Evolutionary conservation across 2,888 invertebrate species (phyloP).

Genomic region (Trissoscelio sp.): DNA sequence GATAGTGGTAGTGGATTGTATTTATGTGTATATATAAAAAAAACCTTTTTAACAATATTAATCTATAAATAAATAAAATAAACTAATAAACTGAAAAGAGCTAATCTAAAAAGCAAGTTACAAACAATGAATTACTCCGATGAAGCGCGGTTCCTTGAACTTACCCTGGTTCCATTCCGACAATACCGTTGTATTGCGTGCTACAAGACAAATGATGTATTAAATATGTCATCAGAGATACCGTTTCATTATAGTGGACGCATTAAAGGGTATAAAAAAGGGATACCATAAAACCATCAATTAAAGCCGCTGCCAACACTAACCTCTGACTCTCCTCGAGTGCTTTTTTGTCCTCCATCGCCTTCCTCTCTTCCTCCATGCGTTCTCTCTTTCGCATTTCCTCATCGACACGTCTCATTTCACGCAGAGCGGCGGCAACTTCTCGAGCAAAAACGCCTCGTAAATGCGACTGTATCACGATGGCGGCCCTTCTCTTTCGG

Average conservation of each 20-base stretch:
- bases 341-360: slow-evolving; percentile 85
- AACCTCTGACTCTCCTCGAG: slow-evolving; percentile 88
- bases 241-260: slow-evolving; percentile 1
- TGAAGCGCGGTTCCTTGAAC: slow-evolving; percentile 73
- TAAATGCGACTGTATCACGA: slow-evolving; percentile 93
- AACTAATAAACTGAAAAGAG: too few relatives aligned
- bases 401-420: slow-evolving; percentile 94
- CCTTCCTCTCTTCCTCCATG: slow-evolving; percentile 88
- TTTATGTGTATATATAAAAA: too few relatives aligned
- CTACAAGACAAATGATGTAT: slow-evolving; percentile 81
- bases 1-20: too few relatives aligned
- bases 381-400: slow-evolving; percentile 92
- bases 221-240: slow-evolving; percentile 63
- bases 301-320: slow-evolving; percentile 64
- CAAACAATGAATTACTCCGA: background rate
- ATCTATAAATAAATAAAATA: too few relatives aligned
- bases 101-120: background rate
- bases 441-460: slow-evolving; percentile 96
- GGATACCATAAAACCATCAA: background rate
- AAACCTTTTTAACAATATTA: too few relatives aligned
- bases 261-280: background rate
- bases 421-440: slow-evolving; percentile 92
- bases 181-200: slow-evolving; percentile 85
- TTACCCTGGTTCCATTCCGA: slow-evolving; percentile 85
- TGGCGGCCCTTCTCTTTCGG: slow-evolving; percentile 91